Base-by-base conservation (phyloP, 1,140 invertebrate species). In the Bombus impatiens region DNA sequence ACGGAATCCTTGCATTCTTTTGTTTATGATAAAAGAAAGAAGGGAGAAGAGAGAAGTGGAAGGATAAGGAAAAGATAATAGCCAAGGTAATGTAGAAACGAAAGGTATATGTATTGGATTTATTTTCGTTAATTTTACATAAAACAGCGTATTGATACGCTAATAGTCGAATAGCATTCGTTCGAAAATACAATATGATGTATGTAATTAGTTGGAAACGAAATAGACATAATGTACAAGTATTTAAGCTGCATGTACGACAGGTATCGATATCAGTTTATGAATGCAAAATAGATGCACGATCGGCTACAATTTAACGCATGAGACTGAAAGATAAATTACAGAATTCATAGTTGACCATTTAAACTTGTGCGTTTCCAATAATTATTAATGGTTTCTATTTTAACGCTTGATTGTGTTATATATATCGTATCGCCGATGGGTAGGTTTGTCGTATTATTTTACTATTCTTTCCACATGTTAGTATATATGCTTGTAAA, bases 81-180 rank as follows among this genome's bases (percentile, higher is more conserved):
- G 15, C 1, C 32, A 12, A 75, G 18, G 22, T 47, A 72, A 75
- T n/a, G 40, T 13, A 40, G 28, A 76, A 75, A 75, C 32, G 10
- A 57, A 57, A 37, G 22, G 6, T 57, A 47, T 37, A 13, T 74
- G 42, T 28, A 42, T 35, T 32, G 32, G 32, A 35, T 76, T 47
- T 76, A 76, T 76, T 76, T 76, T 76, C 6, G 47, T 57, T 76
- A 37, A 37, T 12, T 57, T 37, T 53, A 42, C 47, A 37, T 57
- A 57, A 62, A n/a, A n/a, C 28, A n/a, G 59, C 32, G 35, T 40
- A 28, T 72, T 44, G 40, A 72, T 28, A 72, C 13, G 70, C 28
- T 8, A 40, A 72, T n/a, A 15, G 37, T 40, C 13, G 37, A 28
- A 72, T 42, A n/a, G 40, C 25, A 76, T 22, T 15, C 47, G 44